Percentiles rank a stretch among this genome's conserved stretches.
Conservation (phyloP, 2,113 vertebrate species). For the Gallinago paraguaiae region DNA sequence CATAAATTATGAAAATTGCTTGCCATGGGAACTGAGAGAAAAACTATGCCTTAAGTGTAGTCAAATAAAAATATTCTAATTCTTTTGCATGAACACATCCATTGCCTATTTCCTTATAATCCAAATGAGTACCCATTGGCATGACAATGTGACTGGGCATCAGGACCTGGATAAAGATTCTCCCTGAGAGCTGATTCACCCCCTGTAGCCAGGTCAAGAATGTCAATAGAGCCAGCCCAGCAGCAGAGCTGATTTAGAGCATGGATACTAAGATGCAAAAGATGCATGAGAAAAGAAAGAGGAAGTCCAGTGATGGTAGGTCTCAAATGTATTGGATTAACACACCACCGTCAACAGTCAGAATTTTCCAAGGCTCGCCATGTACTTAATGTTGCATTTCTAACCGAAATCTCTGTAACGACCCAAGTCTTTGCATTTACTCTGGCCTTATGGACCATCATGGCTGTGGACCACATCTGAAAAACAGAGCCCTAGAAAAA, state of each 20-base stretch:
- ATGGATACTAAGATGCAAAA: neutral
- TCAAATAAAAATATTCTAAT: neutral
- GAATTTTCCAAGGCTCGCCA: neutral
- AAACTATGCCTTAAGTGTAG: neutral
- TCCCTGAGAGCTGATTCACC: neutral
- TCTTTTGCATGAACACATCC: neutral
- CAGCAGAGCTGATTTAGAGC: neutral
- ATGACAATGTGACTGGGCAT: neutral
- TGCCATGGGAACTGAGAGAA: neutral
- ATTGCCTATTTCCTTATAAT: neutral
- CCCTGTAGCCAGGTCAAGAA: neutral
- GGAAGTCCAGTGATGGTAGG: neutral
- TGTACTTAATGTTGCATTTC: neutral
- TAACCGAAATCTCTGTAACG: neutral
- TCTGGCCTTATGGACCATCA: neutral
- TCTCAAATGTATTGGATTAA: neutral
- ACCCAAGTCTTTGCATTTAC: neutral
- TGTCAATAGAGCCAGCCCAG: neutral
- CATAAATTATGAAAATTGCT: neutral
- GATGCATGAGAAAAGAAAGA: neutral
- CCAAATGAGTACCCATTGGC: neutral
- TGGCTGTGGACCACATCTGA: too few species aligned
- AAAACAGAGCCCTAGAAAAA: neutral
- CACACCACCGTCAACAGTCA: neutral
- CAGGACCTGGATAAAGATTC: neutral